Evolutionary conservation across 2,113 vertebrate species (phyloP), one percentile per base, ranked within the genome.

Genomic region (Syngnathoides biaculeatus): DNA sequence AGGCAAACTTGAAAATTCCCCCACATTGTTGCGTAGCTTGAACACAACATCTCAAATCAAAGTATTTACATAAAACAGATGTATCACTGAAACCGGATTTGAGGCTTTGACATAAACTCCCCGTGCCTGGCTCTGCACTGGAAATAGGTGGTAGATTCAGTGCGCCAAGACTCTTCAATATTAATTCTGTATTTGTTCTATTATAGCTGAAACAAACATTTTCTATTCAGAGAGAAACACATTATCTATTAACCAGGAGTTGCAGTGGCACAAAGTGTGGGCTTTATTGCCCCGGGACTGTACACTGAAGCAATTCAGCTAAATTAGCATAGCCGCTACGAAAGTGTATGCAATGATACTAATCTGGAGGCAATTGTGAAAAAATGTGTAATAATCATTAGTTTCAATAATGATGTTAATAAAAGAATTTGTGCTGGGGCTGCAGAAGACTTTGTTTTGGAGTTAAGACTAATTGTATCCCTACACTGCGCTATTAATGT

Each of bases 361-460:
- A 61, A 80, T 82, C 71, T 82, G 69, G 76, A 85, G 84, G 78
- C 80, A 76, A 68, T 65, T 11, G 19, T 72, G 82, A 80, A 81
- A 81, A 80, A 82, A 80, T 68, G 71, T 76, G 76, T 79, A 80
- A 84, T 84, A 87, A 84, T 76, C 81, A 88, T 87, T 87, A 84
- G 72, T 82, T 84, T 89, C 83, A 86, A 85, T 88, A 87, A 90
- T 84, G 76, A 80, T 87, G 81, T 90, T 85, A 86, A 79, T 72
- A 79, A 73, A 79, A 68, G 52, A 79, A 77, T 80, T 84, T 83
- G 65, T 86, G 79, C 80, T 81, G 79, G 59, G 67, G 70, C 81
- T 78, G 81, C 81, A 88, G 74, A 80, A 80, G 30, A 79, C 75
- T 77, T 82, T 73, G 73, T 84, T 74, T 83, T 80, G 69, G 77